Evolutionary conservation across 1,140 invertebrate genomes (phyloP).

Genomic region (Wasmannia auropunctata): DNA sequence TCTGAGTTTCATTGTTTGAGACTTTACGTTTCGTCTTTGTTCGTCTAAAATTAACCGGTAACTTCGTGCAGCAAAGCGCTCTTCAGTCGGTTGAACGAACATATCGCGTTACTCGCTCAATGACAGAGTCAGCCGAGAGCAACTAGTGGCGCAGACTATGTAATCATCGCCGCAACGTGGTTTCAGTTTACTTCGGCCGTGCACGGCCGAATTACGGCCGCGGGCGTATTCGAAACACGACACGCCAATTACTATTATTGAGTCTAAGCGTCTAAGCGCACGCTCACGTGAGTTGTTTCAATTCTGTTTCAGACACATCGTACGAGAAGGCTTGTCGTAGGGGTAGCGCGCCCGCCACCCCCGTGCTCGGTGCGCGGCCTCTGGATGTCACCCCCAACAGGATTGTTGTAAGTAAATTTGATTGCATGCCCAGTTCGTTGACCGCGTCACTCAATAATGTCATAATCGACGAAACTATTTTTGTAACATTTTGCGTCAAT

Average conservation of each 20-base stretch:
- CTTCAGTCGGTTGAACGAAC: constrained; percentile 14
- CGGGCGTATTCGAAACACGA: constrained; percentile 47
- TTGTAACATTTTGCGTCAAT: neutral
- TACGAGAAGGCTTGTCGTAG: constrained; percentile 95
- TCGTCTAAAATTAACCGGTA: constrained; percentile 17
- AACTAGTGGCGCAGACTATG: neutral
- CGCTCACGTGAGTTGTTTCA: constrained; percentile 49
- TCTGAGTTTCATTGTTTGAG: neutral
- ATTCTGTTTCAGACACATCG: constrained; percentile 91
- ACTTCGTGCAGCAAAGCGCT: neutral
- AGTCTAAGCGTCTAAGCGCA: constrained; percentile 39
- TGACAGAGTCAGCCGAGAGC: neutral
- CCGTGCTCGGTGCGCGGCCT: constrained; percentile 89
- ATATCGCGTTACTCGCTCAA: constrained; percentile 47
- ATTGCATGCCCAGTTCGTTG: constrained; percentile 5
- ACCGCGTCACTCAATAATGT: neutral
- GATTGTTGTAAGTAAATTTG: constrained; percentile 87
- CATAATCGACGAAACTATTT: constrained; percentile 2
- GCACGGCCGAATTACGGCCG: constrained; percentile 42
- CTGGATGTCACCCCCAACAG: constrained; percentile 89
- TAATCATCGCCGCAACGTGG: constrained; percentile 41
- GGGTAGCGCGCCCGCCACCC: constrained; percentile 93
- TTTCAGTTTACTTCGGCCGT: constrained; percentile 41
- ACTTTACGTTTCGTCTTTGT: neutral
- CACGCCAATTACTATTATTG: constrained; percentile 53